Evolutionary conservation across 1,140 invertebrate species (phyloP).

Genomic region (Bombyx mandarina): DNA sequence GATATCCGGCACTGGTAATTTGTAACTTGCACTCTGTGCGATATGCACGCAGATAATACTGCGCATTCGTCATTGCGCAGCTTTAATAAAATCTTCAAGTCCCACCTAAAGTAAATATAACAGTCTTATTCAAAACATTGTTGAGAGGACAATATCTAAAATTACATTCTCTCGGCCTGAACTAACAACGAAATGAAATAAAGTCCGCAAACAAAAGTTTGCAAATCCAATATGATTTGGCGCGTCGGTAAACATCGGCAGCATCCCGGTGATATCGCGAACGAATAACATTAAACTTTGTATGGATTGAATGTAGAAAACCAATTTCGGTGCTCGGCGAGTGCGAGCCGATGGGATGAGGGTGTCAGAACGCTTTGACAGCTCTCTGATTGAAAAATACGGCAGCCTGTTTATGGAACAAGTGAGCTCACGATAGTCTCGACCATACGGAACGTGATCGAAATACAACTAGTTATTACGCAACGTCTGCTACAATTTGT

Average conservation of each 20-base stretch:
- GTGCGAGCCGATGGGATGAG: constrained; percentile 68
- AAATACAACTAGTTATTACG: no score
- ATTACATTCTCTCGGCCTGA: constrained; percentile 63
- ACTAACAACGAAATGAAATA: constrained; percentile 69
- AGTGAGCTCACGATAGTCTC: constrained; percentile 36
- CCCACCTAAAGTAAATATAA: constrained; percentile 16
- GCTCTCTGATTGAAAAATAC: constrained; percentile 73
- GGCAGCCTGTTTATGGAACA: constrained; percentile 71
- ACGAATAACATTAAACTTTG: constrained; percentile 72
- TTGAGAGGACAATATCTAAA: constrained; percentile 50
- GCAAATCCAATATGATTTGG: constrained; percentile 72
- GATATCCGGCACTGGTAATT: constrained; percentile 54
- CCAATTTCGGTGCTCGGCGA: constrained; percentile 71
- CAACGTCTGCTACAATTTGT: no score
- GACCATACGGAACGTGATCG: constrained; percentile 8
- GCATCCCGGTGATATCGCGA: constrained; percentile 69
- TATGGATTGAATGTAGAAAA: constrained; percentile 72
- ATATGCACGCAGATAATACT: background rate
- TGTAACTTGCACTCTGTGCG: constrained; percentile 41
- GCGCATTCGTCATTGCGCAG: constrained; percentile 2
- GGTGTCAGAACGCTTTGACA: constrained; percentile 72
- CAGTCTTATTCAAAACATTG: constrained; percentile 38
- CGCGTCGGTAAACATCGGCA: constrained; percentile 70
- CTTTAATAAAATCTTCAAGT: constrained; percentile 21
- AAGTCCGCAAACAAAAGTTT: constrained; percentile 71